Conservation (phyloP, 1,140 invertebrate species). For the Bombyx mandarina region DNA sequence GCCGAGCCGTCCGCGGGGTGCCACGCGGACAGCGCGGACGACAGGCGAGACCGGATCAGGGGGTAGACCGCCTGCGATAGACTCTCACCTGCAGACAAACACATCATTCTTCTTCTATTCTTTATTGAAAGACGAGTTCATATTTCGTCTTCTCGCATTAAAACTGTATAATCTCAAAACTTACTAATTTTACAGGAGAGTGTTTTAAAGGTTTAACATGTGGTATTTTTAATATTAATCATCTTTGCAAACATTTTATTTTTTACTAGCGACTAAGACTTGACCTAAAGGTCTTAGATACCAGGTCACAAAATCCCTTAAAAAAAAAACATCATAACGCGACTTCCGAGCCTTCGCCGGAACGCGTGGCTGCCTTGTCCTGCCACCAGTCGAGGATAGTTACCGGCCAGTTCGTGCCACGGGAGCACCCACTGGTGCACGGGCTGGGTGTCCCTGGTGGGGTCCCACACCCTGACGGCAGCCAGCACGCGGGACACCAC, state of each 20-base stretch:
- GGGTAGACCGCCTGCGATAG: constrained; percentile 88
- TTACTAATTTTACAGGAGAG: no score
- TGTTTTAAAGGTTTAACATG: no score
- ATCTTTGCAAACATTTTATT: no score
- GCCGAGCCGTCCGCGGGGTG: constrained; percentile 94
- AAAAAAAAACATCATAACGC: no score
- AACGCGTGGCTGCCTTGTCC: background rate
- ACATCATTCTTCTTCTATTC: background rate
- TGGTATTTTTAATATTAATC: no score
- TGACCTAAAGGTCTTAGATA: no score
- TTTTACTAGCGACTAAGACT: no score
- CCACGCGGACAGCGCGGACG: constrained; percentile 90
- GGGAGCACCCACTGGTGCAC: constrained; percentile 98
- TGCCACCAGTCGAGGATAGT: background rate
- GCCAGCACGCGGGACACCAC: constrained; percentile 83
- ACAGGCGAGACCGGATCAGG: constrained; percentile 92
- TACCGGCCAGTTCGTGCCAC: constrained; percentile 76
- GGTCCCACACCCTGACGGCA: constrained; percentile 95
- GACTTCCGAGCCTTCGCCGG: background rate
- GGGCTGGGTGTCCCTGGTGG: constrained; percentile 91
- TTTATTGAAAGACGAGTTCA: no score
- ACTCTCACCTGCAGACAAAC: background rate
- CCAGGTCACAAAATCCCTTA: no score
- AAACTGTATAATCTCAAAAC: no score
- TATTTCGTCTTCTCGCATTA: no score